Evolutionary conservation across 1,140 invertebrate species (phyloP), one percentile per base, ranked within the genome.

Genomic region (Temnothorax curvispinosus): DNA sequence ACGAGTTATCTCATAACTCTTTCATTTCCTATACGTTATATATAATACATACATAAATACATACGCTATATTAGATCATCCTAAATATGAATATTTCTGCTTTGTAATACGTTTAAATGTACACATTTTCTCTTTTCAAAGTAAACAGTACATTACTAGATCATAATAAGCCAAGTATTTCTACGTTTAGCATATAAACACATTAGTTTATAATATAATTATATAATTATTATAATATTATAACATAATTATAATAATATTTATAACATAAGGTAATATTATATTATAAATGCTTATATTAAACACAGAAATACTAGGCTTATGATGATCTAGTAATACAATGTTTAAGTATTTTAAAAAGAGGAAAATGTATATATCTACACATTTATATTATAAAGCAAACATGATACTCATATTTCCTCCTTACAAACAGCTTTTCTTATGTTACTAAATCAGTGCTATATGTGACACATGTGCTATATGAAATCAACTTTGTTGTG

Each of bases 401-500:
- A 15, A 54, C 5, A 41, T 41, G 18, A 80, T 27, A 13, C 9
- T 11, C 47, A 3, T n/a, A 38, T 60, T 41, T 75, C 6, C 44
- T 64, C 15, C 47, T 72, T 76, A 76, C 13, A 82, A 58, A 56
- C 35, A 35, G 21, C 67, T 69, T 35, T 32, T 58, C n/a, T 71
- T 81, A 47, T 21, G 21, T 72, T 56, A 47, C 21, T 60, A 82
- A 47, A 82, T 84, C 54, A 84, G 32, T 84, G 54, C 71, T 62
- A 60, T 32, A 38, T 35, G 41, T 47, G 35, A 85, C 50, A 64
- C 58, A 77, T 27, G 15, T 71, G n/a, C 32, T 67, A 69, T 69
- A 81, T 69, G 21, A 78, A 60, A 80, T 84, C 54, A 72, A 47
- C 18, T 58, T n/a, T 58, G n/a, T 71, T 6, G 72, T 85, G 64